Conservation (phyloP, 2,888 invertebrate genomes). For the Elmis aenea region DNA sequence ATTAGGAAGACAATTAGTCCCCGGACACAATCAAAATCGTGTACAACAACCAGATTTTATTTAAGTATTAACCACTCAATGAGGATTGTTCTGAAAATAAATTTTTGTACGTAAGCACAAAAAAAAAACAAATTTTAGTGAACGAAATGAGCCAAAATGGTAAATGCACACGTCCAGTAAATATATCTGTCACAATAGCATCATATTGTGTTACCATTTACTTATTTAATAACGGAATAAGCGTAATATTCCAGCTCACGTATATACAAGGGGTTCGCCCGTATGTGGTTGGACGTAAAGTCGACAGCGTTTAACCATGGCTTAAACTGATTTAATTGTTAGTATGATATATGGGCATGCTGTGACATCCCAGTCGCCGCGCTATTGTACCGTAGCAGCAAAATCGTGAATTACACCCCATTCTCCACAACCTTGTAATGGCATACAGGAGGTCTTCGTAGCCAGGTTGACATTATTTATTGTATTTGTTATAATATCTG, state of each 20-base stretch:
- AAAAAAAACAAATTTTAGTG: no score
- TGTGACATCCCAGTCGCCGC: constrained; percentile 38
- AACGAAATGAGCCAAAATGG: no score
- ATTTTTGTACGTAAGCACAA: no score
- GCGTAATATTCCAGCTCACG: constrained; percentile 11
- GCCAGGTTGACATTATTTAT: constrained; percentile 22
- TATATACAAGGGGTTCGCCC: constrained; percentile 38
- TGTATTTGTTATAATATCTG: constrained; percentile 25
- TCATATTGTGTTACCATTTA: no score
- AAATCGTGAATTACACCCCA: constrained; percentile 32
- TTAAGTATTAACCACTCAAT: no score
- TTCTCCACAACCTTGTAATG: constrained; percentile 25
- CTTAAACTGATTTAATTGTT: constrained; percentile 44
- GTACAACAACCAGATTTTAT: no score
- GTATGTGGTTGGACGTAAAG: constrained; percentile 30
- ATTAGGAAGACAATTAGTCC: no score
- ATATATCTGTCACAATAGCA: no score
- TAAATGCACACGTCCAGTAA: no score
- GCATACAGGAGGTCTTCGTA: constrained; percentile 12
- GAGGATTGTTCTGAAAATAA: no score
- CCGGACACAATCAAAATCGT: no score
- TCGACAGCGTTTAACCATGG: constrained; percentile 41
- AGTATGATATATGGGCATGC: constrained; percentile 39
- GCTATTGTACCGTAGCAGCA: constrained; percentile 24
- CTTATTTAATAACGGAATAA: background rate